phyloP scores from a whole-genome alignment of 1,140 invertebrate genomes.

The Leptonema lineaticorne region DNA sequence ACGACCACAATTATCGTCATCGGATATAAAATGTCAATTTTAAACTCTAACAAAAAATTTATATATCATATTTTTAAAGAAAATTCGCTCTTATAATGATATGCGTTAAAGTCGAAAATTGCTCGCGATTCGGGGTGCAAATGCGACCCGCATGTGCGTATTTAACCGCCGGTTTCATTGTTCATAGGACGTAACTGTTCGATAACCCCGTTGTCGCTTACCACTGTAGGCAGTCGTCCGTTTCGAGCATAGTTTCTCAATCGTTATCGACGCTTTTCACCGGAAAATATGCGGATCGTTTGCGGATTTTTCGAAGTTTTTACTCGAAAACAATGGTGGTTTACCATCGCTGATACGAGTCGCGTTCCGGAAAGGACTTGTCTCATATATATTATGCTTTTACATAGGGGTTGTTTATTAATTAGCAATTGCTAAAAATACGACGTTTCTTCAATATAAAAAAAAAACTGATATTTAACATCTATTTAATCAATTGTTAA shows the following conservation, averaged over 20 bases:
- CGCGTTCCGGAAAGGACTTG: not conserved
- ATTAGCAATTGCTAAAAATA: no score
- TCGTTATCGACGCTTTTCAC: not conserved
- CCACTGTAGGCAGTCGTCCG: not conserved
- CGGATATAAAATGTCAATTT: no score
- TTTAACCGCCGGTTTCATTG: not conserved
- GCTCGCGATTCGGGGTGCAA: not conserved
- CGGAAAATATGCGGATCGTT: not conserved
- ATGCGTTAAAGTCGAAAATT: not conserved
- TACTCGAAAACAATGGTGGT: not conserved
- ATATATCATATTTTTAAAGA: no score
- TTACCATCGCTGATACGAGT: not conserved
- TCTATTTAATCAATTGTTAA: no score
- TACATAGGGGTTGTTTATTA: no score
- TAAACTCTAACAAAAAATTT: no score
- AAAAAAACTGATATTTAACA: no score
- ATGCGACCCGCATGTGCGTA: constrained; percentile 34
- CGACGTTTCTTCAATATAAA: no score
- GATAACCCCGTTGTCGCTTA: not conserved
- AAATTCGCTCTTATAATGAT: no score
- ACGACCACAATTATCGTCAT: no score
- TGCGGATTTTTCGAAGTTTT: not conserved
- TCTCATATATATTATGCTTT: no score
- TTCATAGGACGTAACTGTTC: not conserved
- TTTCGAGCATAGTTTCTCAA: not conserved